Conservation (phyloP, 2,797 vertebrate species). For the Sphenopsis melanotis region DNA sequence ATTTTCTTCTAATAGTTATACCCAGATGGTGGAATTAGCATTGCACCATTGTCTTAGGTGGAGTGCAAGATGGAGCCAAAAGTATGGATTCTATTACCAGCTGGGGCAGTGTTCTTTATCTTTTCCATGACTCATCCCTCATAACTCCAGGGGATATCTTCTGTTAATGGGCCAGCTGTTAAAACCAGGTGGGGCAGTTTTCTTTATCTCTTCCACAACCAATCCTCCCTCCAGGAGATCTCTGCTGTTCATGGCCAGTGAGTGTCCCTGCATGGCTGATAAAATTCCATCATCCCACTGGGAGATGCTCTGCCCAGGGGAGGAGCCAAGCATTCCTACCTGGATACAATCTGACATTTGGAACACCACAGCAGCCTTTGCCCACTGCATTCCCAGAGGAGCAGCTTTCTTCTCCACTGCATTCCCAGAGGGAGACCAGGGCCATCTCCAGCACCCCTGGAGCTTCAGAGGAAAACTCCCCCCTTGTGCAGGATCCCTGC, state of each 20-base stretch:
- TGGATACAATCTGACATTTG: rapidly evolving
- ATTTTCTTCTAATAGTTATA: neutral
- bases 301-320: neutral
- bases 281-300: neutral
- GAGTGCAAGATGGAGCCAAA: neutral
- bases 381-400: neutral
- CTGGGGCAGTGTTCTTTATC: neutral
- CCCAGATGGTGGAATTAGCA: neutral
- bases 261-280: neutral
- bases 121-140: neutral
- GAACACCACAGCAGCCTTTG: neutral
- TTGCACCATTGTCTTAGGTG: neutral
- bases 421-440: neutral
- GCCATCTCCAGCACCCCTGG: neutral
- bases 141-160: neutral
- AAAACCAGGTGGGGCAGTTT: neutral
- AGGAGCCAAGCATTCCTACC: neutral
- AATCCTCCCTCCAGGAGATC: neutral
- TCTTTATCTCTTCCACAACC: neutral
- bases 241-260: rapidly evolving
- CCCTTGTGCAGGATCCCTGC: neutral
- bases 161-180: neutral
- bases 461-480: neutral
- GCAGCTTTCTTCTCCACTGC: too few relatives aligned
- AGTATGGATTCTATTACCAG: neutral